These are phyloP conservation scores for Drosophila anceps DNA, from an alignment of 2,888 invertebrate species.

Conservation along the genomic window DNA sequence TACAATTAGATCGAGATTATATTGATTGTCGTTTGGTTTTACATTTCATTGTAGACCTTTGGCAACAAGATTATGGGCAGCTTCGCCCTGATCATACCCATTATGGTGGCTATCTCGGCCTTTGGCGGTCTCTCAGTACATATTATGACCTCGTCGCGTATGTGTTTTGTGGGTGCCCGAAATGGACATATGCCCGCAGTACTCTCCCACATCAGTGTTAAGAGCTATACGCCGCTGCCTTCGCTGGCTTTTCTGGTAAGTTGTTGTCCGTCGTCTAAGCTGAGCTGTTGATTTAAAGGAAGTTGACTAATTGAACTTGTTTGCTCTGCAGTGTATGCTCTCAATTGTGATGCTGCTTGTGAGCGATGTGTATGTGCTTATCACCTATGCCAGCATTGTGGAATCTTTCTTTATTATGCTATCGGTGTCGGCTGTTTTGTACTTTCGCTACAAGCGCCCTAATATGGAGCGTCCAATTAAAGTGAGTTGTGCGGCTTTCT, in stretches of 20 bases:
- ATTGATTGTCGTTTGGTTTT: not conserved
- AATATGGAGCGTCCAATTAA: constrained; percentile 93
- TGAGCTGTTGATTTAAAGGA: constrained; percentile 53
- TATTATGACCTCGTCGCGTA: constrained; percentile 97
- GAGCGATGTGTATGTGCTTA: constrained; percentile 93
- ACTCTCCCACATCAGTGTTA: constrained; percentile 91
- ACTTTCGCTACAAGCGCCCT: constrained; percentile 92
- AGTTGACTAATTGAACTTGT: constrained; percentile 60
- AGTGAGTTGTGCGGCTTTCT: constrained; percentile 85
- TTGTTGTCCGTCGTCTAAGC: constrained; percentile 37
- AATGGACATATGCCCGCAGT: constrained; percentile 94
- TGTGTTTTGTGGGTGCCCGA: constrained; percentile 96
- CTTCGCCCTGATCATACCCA: constrained; percentile 92
- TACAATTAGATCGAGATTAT: not conserved
- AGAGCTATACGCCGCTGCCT: constrained; percentile 91
- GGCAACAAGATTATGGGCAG: constrained; percentile 91
- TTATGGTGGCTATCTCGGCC: constrained; percentile 96
- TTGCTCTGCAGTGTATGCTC: constrained; percentile 89
- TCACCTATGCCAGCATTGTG: constrained; percentile 96
- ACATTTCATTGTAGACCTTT: constrained; percentile 89
- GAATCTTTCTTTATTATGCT: constrained; percentile 96
- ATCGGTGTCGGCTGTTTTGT: constrained; percentile 93
- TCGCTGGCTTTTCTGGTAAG: constrained; percentile 93
- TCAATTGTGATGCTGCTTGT: constrained; percentile 94
- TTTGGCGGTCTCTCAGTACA: constrained; percentile 97